A percentile compares a stretch with the other conserved stretches of the same genome.
Conservation (phyloP, 2,888 invertebrate genomes). For the Zygothrica quintamaculata region DNA sequence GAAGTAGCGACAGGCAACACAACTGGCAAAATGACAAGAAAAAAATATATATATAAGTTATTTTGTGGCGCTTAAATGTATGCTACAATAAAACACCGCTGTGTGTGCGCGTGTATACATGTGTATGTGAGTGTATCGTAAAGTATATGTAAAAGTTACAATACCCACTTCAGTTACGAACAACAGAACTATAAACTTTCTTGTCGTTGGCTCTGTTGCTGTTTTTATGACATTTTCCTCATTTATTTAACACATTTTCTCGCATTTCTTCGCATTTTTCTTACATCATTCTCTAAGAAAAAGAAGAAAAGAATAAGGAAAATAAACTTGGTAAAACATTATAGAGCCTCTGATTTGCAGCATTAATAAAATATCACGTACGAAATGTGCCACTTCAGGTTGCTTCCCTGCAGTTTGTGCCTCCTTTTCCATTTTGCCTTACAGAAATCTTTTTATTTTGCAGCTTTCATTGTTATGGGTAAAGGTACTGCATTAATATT, state of each 20-base stretch:
- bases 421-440: background rate
- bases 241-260: conserved; percentile 19
- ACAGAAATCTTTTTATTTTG: conserved; percentile 12
- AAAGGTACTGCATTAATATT: conserved; percentile 38
- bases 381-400: conserved; percentile 32
- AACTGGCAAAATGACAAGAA: conserved; percentile 61
- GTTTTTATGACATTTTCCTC: conserved; percentile 25
- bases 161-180: conserved; percentile 9
- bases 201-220: conserved; percentile 22
- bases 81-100: conserved; percentile 45
- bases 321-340: conserved; percentile 39
- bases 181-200: conserved; percentile 23
- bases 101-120: conserved; percentile 2
- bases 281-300: conserved; percentile 10
- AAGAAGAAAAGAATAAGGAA: conserved; percentile 1
- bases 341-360: conserved; percentile 48
- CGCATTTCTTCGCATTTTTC: conserved; percentile 19
- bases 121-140: conserved; percentile 5
- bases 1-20: conserved; percentile 7
- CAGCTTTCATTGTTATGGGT: conserved; percentile 8
- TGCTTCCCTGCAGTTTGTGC: conserved; percentile 8
- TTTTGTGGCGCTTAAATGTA: conserved; percentile 37
- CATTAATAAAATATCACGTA: conserved; percentile 69
- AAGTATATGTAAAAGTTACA: conserved; percentile 39
- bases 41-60: conserved; percentile 22